Conservation (phyloP, 64 coral and sea anemone genomes). For the Catalaphyllia jardinei region DNA sequence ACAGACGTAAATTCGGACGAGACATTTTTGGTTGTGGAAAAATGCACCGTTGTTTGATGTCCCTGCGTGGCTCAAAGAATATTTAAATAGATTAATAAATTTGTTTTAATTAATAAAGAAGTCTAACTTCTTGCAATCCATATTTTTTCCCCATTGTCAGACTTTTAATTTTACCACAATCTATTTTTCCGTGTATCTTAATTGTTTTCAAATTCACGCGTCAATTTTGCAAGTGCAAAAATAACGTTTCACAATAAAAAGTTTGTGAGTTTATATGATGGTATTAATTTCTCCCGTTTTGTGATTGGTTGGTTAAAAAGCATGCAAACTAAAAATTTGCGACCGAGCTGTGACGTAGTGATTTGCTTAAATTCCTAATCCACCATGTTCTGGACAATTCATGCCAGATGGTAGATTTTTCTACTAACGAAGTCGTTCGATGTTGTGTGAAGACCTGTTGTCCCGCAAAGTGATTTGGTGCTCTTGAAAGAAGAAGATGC, state of each 20-base stretch:
- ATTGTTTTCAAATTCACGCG: too few species aligned
- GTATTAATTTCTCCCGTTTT: too few species aligned
- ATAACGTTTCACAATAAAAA: too few species aligned
- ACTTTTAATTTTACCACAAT: too few species aligned
- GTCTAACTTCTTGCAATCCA: too few species aligned
- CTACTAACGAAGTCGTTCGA: neutral
- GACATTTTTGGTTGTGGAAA: neutral
- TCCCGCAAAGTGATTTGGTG: neutral
- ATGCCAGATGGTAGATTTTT: neutral
- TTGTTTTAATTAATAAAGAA: too few species aligned
- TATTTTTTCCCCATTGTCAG: too few species aligned
- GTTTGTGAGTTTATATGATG: too few species aligned
- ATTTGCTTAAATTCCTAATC: neutral
- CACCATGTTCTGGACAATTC: neutral
- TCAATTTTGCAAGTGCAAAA: too few species aligned
- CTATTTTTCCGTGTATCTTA: too few species aligned
- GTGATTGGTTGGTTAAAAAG: neutral
- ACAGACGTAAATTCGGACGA: neutral
- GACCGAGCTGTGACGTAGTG: neutral
- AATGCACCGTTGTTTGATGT: conserved; percentile 11
- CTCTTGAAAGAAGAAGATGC: neutral
- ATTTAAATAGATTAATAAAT: too few species aligned
- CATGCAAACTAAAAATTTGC: neutral
- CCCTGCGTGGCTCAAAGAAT: too few species aligned
- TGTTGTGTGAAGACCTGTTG: neutral